phyloP scores from a whole-genome alignment of 2,888 invertebrate genomes.

The Lagria hirta region DNA sequence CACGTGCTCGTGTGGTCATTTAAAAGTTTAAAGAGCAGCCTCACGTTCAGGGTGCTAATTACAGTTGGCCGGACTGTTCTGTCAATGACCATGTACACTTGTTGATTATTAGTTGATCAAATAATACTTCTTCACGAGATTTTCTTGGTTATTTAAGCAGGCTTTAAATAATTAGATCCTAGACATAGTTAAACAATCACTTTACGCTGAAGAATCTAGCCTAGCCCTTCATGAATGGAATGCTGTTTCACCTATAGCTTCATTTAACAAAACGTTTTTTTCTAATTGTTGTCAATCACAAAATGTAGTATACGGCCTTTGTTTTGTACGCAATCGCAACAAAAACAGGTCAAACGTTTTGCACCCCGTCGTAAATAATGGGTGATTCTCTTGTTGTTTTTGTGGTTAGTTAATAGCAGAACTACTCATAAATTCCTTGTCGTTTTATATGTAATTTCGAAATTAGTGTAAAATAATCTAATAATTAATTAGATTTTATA shows the following conservation, averaged over 20 bases:
- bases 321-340: too few species aligned
- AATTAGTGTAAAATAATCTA: too few species aligned
- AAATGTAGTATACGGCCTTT: too few species aligned
- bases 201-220: slow-evolving; percentile 12
- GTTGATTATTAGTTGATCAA: slow-evolving; percentile 44
- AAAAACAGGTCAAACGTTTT: too few species aligned
- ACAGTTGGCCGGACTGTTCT: slow-evolving; percentile 41
- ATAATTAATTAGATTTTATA: too few species aligned
- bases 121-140: slow-evolving; percentile 31
- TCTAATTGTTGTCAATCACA: too few species aligned
- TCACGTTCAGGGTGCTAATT: slow-evolving; percentile 48
- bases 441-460: too few species aligned
- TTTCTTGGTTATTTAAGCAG: slow-evolving; percentile 33
- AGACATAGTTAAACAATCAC: slow-evolving; percentile 12
- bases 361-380: too few species aligned
- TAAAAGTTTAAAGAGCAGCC: slow-evolving; percentile 44
- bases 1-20: slow-evolving; percentile 39
- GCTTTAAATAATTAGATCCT: slow-evolving; percentile 38
- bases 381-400: too few species aligned
- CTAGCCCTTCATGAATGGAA: slow-evolving; percentile 17
- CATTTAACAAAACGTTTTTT: too few species aligned
- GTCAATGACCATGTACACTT: slow-evolving; percentile 43
- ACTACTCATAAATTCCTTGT: too few species aligned
- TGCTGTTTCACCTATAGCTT: slow-evolving; percentile 13
- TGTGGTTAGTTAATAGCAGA: too few species aligned